Base-by-base conservation (phyloP, 1,140 invertebrate species). In the Ruditapes philippinarum region DNA sequence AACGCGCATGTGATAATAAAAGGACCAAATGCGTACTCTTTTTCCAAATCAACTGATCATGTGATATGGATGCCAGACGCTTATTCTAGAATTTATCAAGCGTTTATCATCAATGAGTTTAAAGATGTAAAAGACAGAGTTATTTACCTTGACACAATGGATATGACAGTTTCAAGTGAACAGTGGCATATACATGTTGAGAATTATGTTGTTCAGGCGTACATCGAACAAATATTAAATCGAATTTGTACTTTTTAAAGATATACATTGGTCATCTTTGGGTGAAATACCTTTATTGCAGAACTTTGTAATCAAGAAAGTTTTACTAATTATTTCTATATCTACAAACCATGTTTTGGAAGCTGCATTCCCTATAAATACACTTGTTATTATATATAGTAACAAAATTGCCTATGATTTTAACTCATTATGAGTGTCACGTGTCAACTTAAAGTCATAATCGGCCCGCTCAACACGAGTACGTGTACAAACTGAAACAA, bases 151-250 rank as follows among this genome's bases (percentile, higher is more conserved):
- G 85, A 88, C 2, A 42, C 7, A 25, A 65, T 80, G 60, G 85
- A 88, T 25, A 88, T 79, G 40, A 88, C 85, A 0, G 36, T 88
- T 54, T 60, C 57, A n/a, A 80, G 51, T 11, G 85, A 88, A 54
- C 74, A 79, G 49, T 70, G 65, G 85, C 76, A 80, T 51, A 79
- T 88, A 68, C 85, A 88, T 80, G 31, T 60, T 5, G 74, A 79
- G 40, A 5, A 68, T 25, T 38, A 68, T 68, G 51, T 80, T 14
- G 70, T 88, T 14, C 36, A 73, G 3, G 28, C 31, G 11, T 28
- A 54, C 7, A 42, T 73, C 12, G 68, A 70, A 25, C 38, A 84
- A 28, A 73, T 74, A 5, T 73, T 84, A 36, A 54, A 38, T 73
- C 36, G 31, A 9, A 31, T 84, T 22, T 84, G 81, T 31, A 74